Percentiles rank a stretch among this genome's conserved stretches.
Conservation (phyloP, 1,140 invertebrate species). For the Tyrophagus putrescentiae region DNA sequence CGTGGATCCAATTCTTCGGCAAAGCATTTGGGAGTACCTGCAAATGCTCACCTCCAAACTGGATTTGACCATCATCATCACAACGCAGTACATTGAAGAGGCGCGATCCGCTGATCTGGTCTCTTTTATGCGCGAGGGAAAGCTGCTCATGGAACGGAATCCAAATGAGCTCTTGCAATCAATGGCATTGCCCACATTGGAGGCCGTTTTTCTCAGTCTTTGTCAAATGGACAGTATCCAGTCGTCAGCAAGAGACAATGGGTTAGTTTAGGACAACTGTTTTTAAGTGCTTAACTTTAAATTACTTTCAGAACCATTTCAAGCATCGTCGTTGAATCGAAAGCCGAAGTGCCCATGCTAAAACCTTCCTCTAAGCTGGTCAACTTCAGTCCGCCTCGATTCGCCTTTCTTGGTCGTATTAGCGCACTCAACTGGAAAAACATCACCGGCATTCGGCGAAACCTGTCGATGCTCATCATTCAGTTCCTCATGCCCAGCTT, state of each 20-base stretch:
- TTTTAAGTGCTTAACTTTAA: no score
- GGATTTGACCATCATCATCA: constrained; percentile 33
- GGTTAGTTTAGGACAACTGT: no score
- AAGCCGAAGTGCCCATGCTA: no score
- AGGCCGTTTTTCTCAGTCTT: constrained; percentile 76
- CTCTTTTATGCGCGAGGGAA: constrained; percentile 35
- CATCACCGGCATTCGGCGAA: constrained; percentile 21
- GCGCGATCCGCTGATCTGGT: constrained; percentile 33
- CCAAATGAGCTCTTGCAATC: constrained; percentile 30
- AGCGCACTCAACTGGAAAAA: constrained; percentile 22
- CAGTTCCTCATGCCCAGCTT: constrained; percentile 77
- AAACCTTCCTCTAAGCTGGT: background rate
- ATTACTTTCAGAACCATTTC: background rate
- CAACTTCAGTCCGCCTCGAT: background rate
- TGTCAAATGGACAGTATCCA: constrained; percentile 39
- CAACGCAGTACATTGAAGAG: constrained; percentile 38
- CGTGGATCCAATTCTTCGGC: constrained; percentile 69
- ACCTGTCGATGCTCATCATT: constrained; percentile 41
- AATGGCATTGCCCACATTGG: constrained; percentile 33
- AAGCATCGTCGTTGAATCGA: background rate
- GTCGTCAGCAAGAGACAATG: no score
- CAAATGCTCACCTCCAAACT: constrained; percentile 61
- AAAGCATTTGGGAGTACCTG: constrained; percentile 78
- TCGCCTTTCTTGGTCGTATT: constrained; percentile 13
- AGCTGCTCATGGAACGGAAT: constrained; percentile 32